Percentiles rank a stretch among this genome's conserved stretches.
phyloP scores from a whole-genome alignment of 2,888 invertebrate species.

The Thera britannica region DNA sequence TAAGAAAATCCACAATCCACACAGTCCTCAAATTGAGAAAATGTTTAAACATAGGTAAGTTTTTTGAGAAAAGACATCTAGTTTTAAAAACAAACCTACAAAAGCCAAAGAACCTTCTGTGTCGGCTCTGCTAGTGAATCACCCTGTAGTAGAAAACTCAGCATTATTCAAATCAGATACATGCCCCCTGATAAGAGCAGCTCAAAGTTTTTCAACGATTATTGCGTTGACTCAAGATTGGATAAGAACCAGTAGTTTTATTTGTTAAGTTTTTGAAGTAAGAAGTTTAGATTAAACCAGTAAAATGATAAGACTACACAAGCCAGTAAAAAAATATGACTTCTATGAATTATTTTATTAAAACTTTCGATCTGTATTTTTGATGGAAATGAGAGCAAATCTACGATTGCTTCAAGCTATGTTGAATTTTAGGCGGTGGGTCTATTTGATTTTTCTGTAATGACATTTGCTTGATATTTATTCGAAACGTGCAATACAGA shows the following conservation, averaged over 20 bases:
- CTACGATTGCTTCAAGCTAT: too few species aligned
- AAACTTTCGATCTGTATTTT: background rate
- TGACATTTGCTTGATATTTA: background rate
- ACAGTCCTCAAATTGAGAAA: too few species aligned
- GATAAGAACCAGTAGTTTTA: constrained; percentile 19
- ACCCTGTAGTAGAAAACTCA: constrained; percentile 22
- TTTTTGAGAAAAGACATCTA: too few species aligned
- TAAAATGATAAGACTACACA: background rate
- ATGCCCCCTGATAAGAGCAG: constrained; percentile 38
- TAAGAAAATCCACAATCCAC: too few species aligned
- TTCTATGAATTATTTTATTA: background rate
- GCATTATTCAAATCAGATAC: constrained; percentile 45
- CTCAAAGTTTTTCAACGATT: constrained; percentile 38
- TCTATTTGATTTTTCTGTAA: too few species aligned
- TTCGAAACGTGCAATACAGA: background rate
- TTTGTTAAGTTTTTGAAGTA: constrained; percentile 23
- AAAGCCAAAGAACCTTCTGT: too few species aligned
- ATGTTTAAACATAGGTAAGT: too few species aligned
- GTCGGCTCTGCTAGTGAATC: background rate
- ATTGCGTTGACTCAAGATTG: constrained; percentile 34
- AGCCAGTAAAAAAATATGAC: background rate
- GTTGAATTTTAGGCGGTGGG: too few species aligned
- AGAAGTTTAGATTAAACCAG: constrained; percentile 5
- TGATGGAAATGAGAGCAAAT: background rate
- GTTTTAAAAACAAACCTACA: too few species aligned